These are phyloP conservation scores for Dunckerocampus dactyliophorus DNA, from an alignment of 2,113 vertebrate genomes.

Conservation along the genomic window DNA sequence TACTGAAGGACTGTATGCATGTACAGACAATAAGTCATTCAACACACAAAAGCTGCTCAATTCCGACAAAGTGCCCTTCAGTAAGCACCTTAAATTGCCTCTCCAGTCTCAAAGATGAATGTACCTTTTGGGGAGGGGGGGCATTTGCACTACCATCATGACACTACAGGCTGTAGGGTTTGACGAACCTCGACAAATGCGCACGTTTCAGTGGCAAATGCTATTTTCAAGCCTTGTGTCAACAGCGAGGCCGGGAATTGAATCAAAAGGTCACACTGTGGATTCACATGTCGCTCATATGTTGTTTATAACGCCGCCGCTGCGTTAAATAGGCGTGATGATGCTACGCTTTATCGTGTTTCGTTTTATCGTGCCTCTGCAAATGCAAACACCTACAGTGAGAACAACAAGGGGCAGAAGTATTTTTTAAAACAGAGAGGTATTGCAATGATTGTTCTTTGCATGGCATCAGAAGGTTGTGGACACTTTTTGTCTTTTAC, in stretches of 20 bases:
- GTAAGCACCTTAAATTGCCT: conserved; percentile 48
- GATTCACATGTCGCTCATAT: conserved; percentile 13
- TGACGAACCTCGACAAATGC: conserved; percentile 39
- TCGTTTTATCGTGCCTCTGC: conserved; percentile 47
- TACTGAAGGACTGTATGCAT: conserved; percentile 43
- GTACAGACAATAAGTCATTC: conserved; percentile 20
- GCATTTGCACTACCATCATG: conserved; percentile 65
- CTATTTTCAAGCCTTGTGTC: conserved; percentile 41
- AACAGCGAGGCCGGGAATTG: conserved; percentile 23
- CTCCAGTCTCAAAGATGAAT: conserved; percentile 34
- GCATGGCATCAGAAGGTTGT: conserved; percentile 40
- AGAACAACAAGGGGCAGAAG: conserved; percentile 27
- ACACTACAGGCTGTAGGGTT: conserved; percentile 35
- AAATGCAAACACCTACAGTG: conserved; percentile 33
- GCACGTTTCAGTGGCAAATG: conserved; percentile 38
- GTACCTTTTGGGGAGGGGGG: conserved; percentile 57
- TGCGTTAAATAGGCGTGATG: conserved; percentile 43
- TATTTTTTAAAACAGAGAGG: conserved; percentile 21
- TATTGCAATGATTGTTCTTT: conserved; percentile 39
- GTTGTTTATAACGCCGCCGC: conserved; percentile 45
- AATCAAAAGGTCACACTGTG: conserved; percentile 26
- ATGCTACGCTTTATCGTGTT: conserved; percentile 43
- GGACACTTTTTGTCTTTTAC: conserved; percentile 56
- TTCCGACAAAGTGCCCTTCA: conserved; percentile 55
- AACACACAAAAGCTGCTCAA: conserved; percentile 52